Conservation (phyloP, 2,797 vertebrate species). For the Tinamus major region DNA sequence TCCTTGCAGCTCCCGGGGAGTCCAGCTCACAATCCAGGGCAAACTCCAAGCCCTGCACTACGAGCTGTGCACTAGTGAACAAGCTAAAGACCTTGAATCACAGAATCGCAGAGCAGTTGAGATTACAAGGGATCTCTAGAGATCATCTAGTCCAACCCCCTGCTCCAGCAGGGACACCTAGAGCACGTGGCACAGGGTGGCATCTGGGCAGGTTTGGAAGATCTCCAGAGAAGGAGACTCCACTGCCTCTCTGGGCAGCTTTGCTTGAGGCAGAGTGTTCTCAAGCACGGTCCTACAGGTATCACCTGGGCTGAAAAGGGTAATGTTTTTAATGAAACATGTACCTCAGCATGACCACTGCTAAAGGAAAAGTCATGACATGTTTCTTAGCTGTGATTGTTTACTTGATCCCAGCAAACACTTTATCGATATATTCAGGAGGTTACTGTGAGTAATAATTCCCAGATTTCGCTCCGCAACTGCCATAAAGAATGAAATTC, state of each 20-base stretch:
- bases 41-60: background rate
- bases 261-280: background rate
- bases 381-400: background rate
- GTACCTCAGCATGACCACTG: background rate
- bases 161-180: too few species aligned
- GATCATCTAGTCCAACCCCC: too few species aligned
- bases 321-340: background rate
- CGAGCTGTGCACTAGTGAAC: background rate
- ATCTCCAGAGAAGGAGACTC: too few species aligned
- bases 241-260: too few species aligned
- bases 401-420: background rate
- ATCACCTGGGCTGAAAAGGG: background rate
- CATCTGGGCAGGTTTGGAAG: too few species aligned
- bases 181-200: too few species aligned
- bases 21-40: background rate
- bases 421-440: background rate
- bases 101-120: too few species aligned
- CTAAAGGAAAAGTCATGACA: background rate
- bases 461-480: slow-evolving; percentile 8
- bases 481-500: background rate
- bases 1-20: background rate
- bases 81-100: too few species aligned
- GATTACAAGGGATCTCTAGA: too few species aligned
- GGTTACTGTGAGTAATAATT: background rate
- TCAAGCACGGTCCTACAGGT: background rate